Evolutionary conservation across 2,888 invertebrate species (phyloP), one percentile per base, ranked within the genome.

Genomic region (Emmelina monodactyla): DNA sequence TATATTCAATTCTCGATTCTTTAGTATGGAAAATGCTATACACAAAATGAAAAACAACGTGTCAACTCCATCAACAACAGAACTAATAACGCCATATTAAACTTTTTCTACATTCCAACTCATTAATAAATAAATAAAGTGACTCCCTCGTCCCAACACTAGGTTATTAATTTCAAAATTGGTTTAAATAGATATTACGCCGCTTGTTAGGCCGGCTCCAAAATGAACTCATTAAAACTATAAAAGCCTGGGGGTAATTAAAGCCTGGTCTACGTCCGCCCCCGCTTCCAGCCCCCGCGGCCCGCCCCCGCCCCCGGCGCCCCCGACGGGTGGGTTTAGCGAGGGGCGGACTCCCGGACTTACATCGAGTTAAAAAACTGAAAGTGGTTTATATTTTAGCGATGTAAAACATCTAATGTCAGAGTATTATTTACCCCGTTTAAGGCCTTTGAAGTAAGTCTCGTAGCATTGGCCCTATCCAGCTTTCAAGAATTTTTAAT

Each of bases 211-310:
- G 80, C 78, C 79, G 82, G 83, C 82, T 83, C 85, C 75, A 70
- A 78, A 78, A 86, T 85, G 85, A 85, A 85, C 85, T 86, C 85
- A 86, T 86, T 86, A 85, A 85, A 86, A 85, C 85, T 85, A 86
- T 85, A 85, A 85, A 85, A 85, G 84, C 84, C n/a, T n/a, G 78
- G 83, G 82, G 84, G 85, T 85, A 85, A 86, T 85, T 86, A 85
- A 75, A 71, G 62, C 69, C 70, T n/a, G n/a, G n/a, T n/a, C n/a
- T n/a, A n/a, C n/a, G n/a, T n/a, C n/a, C n/a, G n/a, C n/a, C n/a
- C n/a, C n/a, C n/a, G n/a, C n/a, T n/a, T 6, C 56, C 60, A 55
- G 62, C 60, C 62, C 58, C 50, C 49, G 45, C 45, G 47, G 45
- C 50, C 50, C 45, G 43, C 49, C 49, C 44, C 40, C 53, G 47